These are phyloP conservation scores for Electrophaes corylata DNA, from an alignment of 2,888 invertebrate species.

Conservation along the genomic window DNA sequence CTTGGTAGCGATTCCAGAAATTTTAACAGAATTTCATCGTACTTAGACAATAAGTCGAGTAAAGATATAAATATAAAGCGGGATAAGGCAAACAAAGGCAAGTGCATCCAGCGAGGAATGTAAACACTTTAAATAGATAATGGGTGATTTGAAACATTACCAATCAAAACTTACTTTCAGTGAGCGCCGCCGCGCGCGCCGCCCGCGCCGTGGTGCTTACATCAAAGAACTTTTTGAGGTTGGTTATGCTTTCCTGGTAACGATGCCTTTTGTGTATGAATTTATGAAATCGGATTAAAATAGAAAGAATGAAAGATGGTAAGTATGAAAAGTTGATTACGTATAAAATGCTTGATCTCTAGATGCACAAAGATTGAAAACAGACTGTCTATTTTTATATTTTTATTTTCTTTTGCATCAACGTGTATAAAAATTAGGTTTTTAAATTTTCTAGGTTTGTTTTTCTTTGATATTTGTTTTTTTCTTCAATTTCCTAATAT, in stretches of 20 bases:
- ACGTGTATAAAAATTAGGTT: too few species aligned
- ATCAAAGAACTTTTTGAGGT: conserved; percentile 37
- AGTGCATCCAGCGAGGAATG: conserved; percentile 24
- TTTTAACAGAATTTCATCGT: background rate
- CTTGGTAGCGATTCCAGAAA: background rate
- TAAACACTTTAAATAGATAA: conserved; percentile 34
- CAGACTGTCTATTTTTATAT: background rate
- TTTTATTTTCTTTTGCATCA: too few species aligned
- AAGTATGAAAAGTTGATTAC: background rate
- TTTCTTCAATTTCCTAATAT: too few species aligned
- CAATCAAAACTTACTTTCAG: conserved; percentile 28
- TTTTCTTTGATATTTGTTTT: too few species aligned
- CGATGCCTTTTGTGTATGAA: conserved; percentile 29
- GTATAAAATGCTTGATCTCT: background rate
- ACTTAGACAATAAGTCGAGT: background rate
- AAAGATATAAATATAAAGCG: conserved; percentile 7
- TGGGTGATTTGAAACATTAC: conserved; percentile 28
- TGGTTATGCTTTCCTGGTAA: conserved; percentile 49
- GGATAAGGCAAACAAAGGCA: conserved; percentile 16
- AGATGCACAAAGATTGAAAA: background rate
- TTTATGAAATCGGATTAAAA: conserved; percentile 9
- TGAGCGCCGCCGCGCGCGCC: too few species aligned
- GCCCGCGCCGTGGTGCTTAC: conserved; percentile 30
- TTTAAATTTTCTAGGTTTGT: too few species aligned
- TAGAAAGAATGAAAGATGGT: too few species aligned